Conservation (phyloP, 2,888 invertebrate genomes). For the Lasioglossum calceatum region DNA sequence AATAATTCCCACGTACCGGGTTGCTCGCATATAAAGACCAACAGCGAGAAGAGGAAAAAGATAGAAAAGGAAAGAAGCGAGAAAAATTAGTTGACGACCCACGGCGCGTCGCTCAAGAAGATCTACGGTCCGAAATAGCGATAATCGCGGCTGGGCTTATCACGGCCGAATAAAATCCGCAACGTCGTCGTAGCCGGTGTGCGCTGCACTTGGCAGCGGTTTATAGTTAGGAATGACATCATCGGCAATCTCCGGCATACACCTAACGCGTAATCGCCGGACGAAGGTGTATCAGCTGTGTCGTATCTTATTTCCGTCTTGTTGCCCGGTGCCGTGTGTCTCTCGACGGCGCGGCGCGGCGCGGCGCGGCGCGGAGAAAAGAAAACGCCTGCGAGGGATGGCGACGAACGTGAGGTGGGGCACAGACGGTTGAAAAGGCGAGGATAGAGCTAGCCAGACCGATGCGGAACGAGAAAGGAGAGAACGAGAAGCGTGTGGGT, state of each 20-base stretch:
- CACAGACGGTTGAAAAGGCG: not conserved
- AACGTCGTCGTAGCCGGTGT: conserved; percentile 26
- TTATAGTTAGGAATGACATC: conserved; percentile 82
- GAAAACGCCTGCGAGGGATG: conserved; percentile 25
- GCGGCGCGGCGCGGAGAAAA: conserved; percentile 31
- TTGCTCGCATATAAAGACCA: not conserved
- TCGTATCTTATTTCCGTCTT: conserved; percentile 82
- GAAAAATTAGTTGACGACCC: conserved; percentile 10
- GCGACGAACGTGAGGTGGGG: conserved; percentile 16
- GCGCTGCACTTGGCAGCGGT: conserved; percentile 72
- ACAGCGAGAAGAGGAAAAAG: not conserved
- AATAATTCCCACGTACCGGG: conserved; percentile 34
- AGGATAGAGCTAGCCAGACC: conserved; percentile 13
- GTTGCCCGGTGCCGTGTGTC: conserved; percentile 61
- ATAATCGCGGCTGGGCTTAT: conserved; percentile 40
- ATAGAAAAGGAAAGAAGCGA: not conserved
- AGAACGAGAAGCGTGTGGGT: conserved; percentile 75
- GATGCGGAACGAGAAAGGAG: conserved; percentile 23
- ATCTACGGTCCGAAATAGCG: conserved; percentile 5
- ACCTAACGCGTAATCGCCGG: conserved; percentile 80
- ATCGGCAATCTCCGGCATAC: conserved; percentile 78
- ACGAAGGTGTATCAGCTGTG: conserved; percentile 82
- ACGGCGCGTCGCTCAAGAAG: not conserved
- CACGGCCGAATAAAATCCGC: conserved; percentile 40
- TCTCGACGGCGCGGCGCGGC: not conserved